Evolutionary conservation across 1,140 invertebrate genomes (phyloP), one percentile per base, ranked within the genome.

Genomic region (Carposina sasakii): DNA sequence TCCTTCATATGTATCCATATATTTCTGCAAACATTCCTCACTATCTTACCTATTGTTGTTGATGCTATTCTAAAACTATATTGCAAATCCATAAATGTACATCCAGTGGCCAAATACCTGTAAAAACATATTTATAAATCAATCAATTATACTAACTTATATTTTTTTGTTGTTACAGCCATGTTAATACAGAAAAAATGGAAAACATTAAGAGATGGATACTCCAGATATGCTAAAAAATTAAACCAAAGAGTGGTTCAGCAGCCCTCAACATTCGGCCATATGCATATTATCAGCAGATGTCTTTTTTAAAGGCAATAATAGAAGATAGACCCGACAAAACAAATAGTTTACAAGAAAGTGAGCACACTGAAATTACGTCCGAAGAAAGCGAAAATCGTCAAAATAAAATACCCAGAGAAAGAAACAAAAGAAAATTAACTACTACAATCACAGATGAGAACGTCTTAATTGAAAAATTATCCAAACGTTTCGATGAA

Each of bases 101-200:
- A 58, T 28, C 69, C 66, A 48, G 52, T 71, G 21, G 62, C 63
- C 28, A 70, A 58, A 51, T 68, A 72, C 42, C 57, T 72, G 50
- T 47, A 70, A 70, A 47, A 46, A 62, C 50, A 55, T 55, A 52
- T n/a, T n/a, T 42, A 39, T 39, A 4, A 54, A 48, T 46, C 39
- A 45, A 39, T 43, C 10, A 40, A 50, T 53, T 54, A 16, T 42
- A 54, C 30, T 44, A 56, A 62, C 43, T 15, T 44, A n/a, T n/a
- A n/a, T 45, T 50, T 30, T 49, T 52, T 65, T 52, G 28, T 55
- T 59, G 46, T 54, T 59, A 49, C 56, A 56, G 55, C 36, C 37
- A 47, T 48, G 42, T 43, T 23, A 36, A n/a, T 55, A 51, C 46
- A 57, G 46, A 51, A 43, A 43, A 58, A 63, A 60, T 60, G 54